A percentile compares a stretch with the other conserved stretches of the same genome.
Evolutionary conservation across 2,113 vertebrate genomes (phyloP).

Genomic region (Malurus cyaneus): DNA sequence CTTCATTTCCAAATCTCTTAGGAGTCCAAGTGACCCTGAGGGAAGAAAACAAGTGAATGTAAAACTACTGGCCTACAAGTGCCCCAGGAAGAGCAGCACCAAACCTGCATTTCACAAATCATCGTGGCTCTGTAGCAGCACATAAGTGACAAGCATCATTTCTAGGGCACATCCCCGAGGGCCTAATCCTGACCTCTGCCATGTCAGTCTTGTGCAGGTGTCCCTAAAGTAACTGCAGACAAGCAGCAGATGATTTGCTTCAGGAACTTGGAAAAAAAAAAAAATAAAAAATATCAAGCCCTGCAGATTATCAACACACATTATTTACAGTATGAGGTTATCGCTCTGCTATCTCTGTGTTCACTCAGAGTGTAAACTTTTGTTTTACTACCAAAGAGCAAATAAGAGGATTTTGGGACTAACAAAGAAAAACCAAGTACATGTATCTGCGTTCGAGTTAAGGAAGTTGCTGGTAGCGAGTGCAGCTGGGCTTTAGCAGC

Average conservation of each 20-base stretch:
- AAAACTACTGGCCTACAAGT: constrained; percentile 33
- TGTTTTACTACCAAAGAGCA: constrained; percentile 15
- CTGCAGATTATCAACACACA: background rate
- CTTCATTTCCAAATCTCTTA: background rate
- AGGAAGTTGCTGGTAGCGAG: background rate
- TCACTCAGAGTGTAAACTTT: background rate
- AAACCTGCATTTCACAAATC: constrained; percentile 6
- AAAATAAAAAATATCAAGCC: background rate
- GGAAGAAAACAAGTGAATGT: constrained; percentile 35
- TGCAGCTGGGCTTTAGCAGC: background rate
- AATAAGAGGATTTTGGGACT: background rate
- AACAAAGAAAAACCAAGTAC: constrained; percentile 1
- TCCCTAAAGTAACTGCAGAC: background rate
- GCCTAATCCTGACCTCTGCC: background rate
- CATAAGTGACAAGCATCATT: background rate
- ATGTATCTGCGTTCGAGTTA: background rate
- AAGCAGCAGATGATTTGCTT: constrained; percentile 18
- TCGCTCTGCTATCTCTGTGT: background rate
- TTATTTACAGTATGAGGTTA: background rate
- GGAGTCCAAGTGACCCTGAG: background rate
- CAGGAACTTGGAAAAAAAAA: background rate
- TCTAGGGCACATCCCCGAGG: background rate
- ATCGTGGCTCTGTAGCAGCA: background rate
- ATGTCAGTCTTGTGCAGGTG: background rate
- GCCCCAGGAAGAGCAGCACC: background rate